These are phyloP conservation scores for Naso thynnoides DNA, from an alignment of 2,797 vertebrate species.

Conservation along the genomic window DNA sequence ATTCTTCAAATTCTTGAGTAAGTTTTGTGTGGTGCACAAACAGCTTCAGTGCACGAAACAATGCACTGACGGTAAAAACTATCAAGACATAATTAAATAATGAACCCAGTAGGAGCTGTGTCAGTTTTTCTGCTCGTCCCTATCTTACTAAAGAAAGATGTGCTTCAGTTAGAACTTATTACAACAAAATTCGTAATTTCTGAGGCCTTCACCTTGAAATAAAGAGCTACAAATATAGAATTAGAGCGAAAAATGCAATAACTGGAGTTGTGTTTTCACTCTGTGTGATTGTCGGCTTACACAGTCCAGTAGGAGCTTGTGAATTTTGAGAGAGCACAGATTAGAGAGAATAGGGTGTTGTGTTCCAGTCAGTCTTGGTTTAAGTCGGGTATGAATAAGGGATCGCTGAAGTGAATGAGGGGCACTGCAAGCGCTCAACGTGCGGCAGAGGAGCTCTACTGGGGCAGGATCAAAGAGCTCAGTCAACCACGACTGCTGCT, in stretches of 20 bases:
- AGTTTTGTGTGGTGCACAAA: constrained; percentile 11
- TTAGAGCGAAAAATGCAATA: constrained; percentile 30
- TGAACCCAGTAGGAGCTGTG: neutral
- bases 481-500: constrained; percentile 72
- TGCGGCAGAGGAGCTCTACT: constrained; percentile 61
- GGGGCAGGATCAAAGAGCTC: constrained; percentile 79
- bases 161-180: constrained; percentile 13
- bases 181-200: constrained; percentile 16
- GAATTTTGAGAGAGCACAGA: constrained; percentile 59
- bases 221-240: constrained; percentile 31
- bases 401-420: constrained; percentile 72
- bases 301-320: constrained; percentile 42
- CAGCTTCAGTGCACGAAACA: constrained; percentile 19
- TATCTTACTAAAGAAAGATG: neutral
- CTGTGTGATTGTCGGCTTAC: constrained; percentile 27
- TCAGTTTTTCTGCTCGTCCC: neutral
- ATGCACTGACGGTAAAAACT: neutral
- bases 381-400: constrained; percentile 67
- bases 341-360: constrained; percentile 64
- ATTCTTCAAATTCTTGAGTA: neutral
- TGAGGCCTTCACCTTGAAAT: constrained; percentile 10
- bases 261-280: constrained; percentile 19
- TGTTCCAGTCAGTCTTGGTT: constrained; percentile 61
- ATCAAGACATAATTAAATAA: constrained; percentile 3
- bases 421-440: constrained; percentile 51